Conservation (phyloP, 1,140 invertebrate species). For the Eueides isabella region DNA sequence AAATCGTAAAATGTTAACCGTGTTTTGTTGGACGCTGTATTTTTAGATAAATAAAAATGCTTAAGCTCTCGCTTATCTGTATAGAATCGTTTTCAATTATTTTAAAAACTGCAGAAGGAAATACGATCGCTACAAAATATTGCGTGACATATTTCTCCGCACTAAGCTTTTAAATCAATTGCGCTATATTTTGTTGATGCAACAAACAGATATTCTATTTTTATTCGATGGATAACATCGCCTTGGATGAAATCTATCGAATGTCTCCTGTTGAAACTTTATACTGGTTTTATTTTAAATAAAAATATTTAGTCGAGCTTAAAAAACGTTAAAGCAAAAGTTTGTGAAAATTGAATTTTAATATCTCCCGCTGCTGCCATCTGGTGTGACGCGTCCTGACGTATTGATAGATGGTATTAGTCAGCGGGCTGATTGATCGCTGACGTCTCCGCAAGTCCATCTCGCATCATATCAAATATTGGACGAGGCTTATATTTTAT, state of each 20-base stretch:
- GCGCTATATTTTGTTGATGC: slow-evolving; percentile 45
- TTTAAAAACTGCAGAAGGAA: slow-evolving; percentile 42
- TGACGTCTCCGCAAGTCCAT: slow-evolving; percentile 64
- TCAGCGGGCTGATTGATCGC: slow-evolving; percentile 72
- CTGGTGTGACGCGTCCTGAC: slow-evolving; percentile 68
- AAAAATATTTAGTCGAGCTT: slow-evolving; percentile 13
- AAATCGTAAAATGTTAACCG: slow-evolving; percentile 31
- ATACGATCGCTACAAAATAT: slow-evolving; percentile 43
- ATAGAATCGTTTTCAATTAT: slow-evolving; percentile 42
- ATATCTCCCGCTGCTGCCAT: slow-evolving; percentile 71
- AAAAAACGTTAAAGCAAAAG: slow-evolving; percentile 39
- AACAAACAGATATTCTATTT: slow-evolving; percentile 40
- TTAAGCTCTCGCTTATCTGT: slow-evolving; percentile 31
- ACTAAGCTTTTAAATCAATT: slow-evolving; percentile 49
- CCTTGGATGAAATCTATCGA: slow-evolving; percentile 13
- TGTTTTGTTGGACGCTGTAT: slow-evolving; percentile 1
- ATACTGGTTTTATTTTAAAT: not conserved
- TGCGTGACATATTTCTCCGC: slow-evolving; percentile 42
- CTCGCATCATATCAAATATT: slow-evolving; percentile 54
- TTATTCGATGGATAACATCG: slow-evolving; percentile 27
- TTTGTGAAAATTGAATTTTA: slow-evolving; percentile 72
- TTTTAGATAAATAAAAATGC: slow-evolving; percentile 29
- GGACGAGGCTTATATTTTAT: slow-evolving; percentile 50
- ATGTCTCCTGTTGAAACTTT: not conserved
- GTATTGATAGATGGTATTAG: slow-evolving; percentile 78